Conservation (phyloP, 2,888 invertebrate genomes). For the Pyrgus malvae region DNA sequence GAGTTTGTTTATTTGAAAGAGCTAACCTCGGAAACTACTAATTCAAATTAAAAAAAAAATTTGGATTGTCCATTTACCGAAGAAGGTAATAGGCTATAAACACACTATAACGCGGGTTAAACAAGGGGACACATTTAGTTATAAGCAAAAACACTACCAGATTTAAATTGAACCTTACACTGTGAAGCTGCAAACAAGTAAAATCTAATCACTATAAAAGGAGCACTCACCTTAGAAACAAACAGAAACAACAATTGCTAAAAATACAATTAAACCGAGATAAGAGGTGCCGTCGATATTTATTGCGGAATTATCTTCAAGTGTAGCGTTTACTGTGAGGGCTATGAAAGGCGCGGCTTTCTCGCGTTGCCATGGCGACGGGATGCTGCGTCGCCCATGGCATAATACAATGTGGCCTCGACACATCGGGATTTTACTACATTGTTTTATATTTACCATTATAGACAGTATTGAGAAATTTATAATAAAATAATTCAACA, state of each 20-base stretch:
- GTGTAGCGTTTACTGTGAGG: constrained; percentile 60
- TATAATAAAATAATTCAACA: constrained; percentile 21
- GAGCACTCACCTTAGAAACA: constrained; percentile 1
- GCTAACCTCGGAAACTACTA: no score
- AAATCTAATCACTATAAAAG: no score
- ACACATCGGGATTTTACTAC: constrained; percentile 69
- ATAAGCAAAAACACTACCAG: no score
- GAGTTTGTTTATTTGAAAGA: no score
- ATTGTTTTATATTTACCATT: constrained; percentile 63
- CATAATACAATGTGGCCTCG: constrained; percentile 69
- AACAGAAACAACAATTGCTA: constrained; percentile 11
- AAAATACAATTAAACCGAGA: constrained; percentile 25
- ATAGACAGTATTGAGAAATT: constrained; percentile 40
- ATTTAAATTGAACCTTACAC: no score
- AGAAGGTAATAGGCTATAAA: no score
- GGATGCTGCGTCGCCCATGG: constrained; percentile 69
- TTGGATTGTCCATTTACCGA: no score
- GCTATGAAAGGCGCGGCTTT: constrained; percentile 81
- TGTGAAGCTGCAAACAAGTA: no score
- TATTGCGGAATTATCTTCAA: constrained; percentile 42
- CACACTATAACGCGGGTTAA: no score
- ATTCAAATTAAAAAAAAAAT: no score
- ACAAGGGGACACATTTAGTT: no score
- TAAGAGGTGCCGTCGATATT: constrained; percentile 18
- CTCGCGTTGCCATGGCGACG: constrained; percentile 79